Evolutionary conservation across 92 coral and sea anemone species (phyloP).

Genomic region (Hydrozoanthus gracilis): DNA sequence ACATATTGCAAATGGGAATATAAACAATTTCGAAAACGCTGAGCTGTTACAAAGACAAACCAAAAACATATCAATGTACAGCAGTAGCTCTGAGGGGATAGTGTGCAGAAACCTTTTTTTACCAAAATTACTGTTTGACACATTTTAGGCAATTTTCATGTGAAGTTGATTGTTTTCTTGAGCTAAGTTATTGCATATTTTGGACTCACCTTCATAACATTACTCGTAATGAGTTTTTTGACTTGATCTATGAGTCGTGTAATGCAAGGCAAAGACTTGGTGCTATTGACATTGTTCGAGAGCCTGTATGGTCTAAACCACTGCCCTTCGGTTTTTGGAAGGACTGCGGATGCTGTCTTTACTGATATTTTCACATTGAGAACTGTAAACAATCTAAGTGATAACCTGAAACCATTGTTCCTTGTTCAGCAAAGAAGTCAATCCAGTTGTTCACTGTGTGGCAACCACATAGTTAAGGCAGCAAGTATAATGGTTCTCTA

Average conservation of each 20-base stretch:
- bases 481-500: conserved; percentile 48
- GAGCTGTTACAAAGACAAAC: not conserved
- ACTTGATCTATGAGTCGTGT: conserved; percentile 27
- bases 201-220: conserved; percentile 24
- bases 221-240: conserved; percentile 21
- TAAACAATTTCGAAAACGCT: not conserved
- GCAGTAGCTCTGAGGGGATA: not conserved
- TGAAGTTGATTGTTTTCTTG: conserved; percentile 52
- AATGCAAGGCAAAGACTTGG: conserved; percentile 17
- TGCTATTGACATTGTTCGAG: conserved; percentile 18
- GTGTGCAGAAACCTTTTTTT: not conserved
- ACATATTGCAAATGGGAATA: conserved; percentile 55
- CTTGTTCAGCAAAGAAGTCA: conserved; percentile 55
- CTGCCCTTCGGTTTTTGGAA: conserved; percentile 8
- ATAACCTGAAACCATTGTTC: conserved; percentile 50
- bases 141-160: conserved; percentile 25
- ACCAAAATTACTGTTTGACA: not conserved
- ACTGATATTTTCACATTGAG: conserved; percentile 25
- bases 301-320: conserved; percentile 26
- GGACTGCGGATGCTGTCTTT: conserved; percentile 26
- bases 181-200: conserved; percentile 30
- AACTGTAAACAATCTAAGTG: conserved; percentile 40
- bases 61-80: not conserved
- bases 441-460: conserved; percentile 44
- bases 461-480: conserved; percentile 40